Evolutionary conservation across 1,140 invertebrate species (phyloP), one percentile per base, ranked within the genome.

Genomic region (Leptoteleia sp.): DNA sequence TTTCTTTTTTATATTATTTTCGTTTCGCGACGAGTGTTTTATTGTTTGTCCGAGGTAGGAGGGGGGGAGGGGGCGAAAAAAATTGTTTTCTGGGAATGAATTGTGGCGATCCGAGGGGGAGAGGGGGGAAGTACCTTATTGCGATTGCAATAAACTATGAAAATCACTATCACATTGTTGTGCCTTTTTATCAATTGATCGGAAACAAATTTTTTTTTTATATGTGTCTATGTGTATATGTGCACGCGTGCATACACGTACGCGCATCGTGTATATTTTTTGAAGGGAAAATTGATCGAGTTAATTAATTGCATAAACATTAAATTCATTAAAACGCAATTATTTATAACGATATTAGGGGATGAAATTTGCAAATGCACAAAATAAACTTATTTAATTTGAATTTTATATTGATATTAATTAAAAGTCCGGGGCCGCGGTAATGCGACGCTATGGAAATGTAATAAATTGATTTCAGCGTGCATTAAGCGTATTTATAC

Each of bases 391-490:
- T 33, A 70, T 59, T 70, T 59, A 42, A 70, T 59, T 59, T 59
- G 43, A 38, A 70, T 59, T 71, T 59, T 61, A 61, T 71, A 57
- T 64, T 15, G 31, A 9, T 12, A 61, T 54, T 72, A 54, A 72
- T 72, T 72, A 64, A 72, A 62, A 62, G 42, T 40, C 22, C n/a
- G 48, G 43, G 1, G n/a, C n/a, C 38, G 37, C 22, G 27, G 25
- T 62, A 64, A 55, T 72, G 19, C 35, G 59, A n/a, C 25, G n/a
- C 15, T 38, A 65, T 65, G 35, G 40, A 59, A 75, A 75, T 59
- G 43, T 75, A 75, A 52, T 65, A 57, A 65, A 65, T 65, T 59
- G 61, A 75, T 75, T 59, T 59, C 42, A 48, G 50, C 65, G 40
- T 40, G 50, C 50, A 57, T 42, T 50, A 33, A 59, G 33, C 37